Percentiles rank a stretch among this genome's conserved stretches.
Evolutionary conservation across 1,140 invertebrate species (phyloP).

Genomic region (Temnothorax nylanderi): DNA sequence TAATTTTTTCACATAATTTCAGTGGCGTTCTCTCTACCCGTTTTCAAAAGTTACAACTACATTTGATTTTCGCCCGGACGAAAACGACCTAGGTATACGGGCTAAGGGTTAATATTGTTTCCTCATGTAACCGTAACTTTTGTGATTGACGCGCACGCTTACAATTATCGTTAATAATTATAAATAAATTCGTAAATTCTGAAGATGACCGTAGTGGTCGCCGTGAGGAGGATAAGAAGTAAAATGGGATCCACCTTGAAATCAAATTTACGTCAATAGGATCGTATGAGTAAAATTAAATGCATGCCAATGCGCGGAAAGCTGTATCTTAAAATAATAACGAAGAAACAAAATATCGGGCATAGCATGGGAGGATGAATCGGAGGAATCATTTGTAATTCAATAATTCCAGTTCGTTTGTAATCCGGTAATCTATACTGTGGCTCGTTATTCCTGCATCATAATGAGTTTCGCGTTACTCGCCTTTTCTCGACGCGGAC

Average conservation of each 20-base stretch:
- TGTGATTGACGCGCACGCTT: background rate
- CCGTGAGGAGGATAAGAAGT: background rate
- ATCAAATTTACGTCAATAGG: background rate
- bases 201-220: background rate
- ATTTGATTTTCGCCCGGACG: too few species aligned
- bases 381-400: conserved; percentile 75
- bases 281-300: conserved; percentile 10
- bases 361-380: conserved; percentile 41
- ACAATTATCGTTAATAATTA: background rate
- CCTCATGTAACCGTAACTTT: background rate
- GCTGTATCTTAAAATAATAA: conserved; percentile 45
- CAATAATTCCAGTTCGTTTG: conserved; percentile 77
- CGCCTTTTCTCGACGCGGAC: conserved; percentile 69
- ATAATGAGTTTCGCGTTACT: conserved; percentile 79
- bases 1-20: too few species aligned
- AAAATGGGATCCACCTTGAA: background rate
- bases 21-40: too few species aligned
- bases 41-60: too few species aligned
- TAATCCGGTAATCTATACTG: conserved; percentile 77
- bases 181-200: conserved; percentile 3
- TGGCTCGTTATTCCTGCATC: conserved; percentile 75
- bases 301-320: background rate
- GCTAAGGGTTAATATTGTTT: background rate
- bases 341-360: conserved; percentile 32
- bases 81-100: too few species aligned